Evolutionary conservation across 2,113 vertebrate species (phyloP).

Genomic region (Plecturocebus donacophilus): DNA sequence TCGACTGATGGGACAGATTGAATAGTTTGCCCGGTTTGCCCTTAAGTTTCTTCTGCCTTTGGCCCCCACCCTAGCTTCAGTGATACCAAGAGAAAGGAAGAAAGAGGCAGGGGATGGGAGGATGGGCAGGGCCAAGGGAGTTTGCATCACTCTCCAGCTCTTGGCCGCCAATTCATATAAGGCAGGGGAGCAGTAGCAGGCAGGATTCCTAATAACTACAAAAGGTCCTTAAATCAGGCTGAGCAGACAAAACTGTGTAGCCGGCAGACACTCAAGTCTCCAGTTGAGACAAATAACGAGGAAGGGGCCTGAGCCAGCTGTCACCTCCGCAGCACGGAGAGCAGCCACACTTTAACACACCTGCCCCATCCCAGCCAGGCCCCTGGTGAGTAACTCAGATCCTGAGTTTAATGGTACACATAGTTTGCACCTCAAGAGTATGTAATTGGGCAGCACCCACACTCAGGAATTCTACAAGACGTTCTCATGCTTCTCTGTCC

Average conservation of each 20-base stretch:
- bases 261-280: neutral
- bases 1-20: neutral
- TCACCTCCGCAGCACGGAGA: neutral
- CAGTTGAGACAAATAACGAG: neutral
- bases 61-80: neutral
- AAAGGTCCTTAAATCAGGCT: neutral
- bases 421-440: fast-evolving
- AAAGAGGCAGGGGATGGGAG: neutral
- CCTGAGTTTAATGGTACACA: neutral
- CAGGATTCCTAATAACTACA: neutral
- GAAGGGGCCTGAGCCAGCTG: neutral
- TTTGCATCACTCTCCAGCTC: neutral
- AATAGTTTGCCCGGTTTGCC: neutral
- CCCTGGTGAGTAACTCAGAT: neutral
- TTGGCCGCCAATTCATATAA: neutral
- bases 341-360: neutral
- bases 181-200: neutral
- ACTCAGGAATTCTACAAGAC: neutral
- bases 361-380: neutral
- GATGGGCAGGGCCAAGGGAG: neutral
- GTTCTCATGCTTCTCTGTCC: neutral
- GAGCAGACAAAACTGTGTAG: neutral
- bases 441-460: fast-evolving
- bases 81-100: neutral
- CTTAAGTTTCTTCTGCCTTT: neutral